Base-by-base conservation (phyloP, 2,888 invertebrate genomes). In the Notodonta ziczac region DNA sequence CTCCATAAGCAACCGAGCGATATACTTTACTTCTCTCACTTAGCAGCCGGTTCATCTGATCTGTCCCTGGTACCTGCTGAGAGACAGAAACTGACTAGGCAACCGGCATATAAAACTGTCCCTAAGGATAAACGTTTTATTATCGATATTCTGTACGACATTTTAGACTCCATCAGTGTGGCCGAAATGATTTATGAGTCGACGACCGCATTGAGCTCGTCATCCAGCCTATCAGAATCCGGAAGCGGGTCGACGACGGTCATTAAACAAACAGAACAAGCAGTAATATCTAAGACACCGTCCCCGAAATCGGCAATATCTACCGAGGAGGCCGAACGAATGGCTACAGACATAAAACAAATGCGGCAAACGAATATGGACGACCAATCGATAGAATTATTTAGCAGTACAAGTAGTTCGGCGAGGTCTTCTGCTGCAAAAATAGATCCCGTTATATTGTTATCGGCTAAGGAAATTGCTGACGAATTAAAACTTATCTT, bases 61-160 rank as follows among this genome's bases (percentile, higher is more conserved):
- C 54, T 69, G 5, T 82, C 86, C 5, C 69, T 90, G 58, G 76
- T 85, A 5, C 76, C 83, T 4, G 78, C 79, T 32, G 88, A 88
- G 71, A 64, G 57, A 40, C 24, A 61, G 32, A 87, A 78, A 73
- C 59, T 86, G 44, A 70, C 73, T 4, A 76, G 60, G 58, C 12
- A 66, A 12, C 13, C 57, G 35, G 78, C 80, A 10, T 70, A 70
- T 42, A 35, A 69, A 59, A 61, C 63, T 4, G 65, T 83, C 7
- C 61, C 73, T 4, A 72, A 70, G 63, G 74, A 86, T 16, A 72
- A 78, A 10, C 67, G 72, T 16, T 90, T 89, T 61, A 85, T 91
- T 59, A 77, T 84, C 0, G 75, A 77, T 66, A 69, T 83, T 14
- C 10, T 91, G 6, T 78, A 85, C 55, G 74, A 87, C 59, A 60